These are phyloP conservation scores for Eupithecia exiguata DNA, from an alignment of 2,888 invertebrate species.

Conservation along the genomic window DNA sequence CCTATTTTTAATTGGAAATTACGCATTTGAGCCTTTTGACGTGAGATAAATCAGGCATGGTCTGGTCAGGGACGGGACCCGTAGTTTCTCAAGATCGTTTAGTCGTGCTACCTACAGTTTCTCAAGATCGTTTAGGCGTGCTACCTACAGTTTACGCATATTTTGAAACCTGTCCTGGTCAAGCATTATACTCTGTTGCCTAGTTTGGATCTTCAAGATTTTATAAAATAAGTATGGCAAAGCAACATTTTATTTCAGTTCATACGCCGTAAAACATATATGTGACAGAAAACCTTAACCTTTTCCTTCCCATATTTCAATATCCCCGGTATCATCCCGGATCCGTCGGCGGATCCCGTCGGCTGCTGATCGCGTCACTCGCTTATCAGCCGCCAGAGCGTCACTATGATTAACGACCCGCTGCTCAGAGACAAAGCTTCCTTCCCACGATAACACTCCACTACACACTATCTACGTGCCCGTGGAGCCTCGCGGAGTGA, in stretches of 20 bases:
- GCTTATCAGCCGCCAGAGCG: conserved; percentile 52
- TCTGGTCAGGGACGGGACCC: no score
- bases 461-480: background rate
- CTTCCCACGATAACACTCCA: conserved; percentile 43
- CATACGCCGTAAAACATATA: conserved; percentile 9
- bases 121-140: no score
- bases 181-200: no score
- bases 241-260: conserved; percentile 10
- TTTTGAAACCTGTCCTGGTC: no score
- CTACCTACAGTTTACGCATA: no score
- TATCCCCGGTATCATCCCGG: conserved; percentile 22
- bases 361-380: background rate
- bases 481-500: background rate
- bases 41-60: background rate
- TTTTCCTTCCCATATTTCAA: conserved; percentile 30
- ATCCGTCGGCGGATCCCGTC: background rate
- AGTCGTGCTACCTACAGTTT: no score
- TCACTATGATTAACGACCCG: conserved; percentile 64
- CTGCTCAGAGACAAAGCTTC: conserved; percentile 59
- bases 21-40: background rate
- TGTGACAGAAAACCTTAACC: conserved; percentile 21
- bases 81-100: no score
- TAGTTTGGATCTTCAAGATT: background rate
- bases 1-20: background rate
- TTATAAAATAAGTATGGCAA: background rate